Evolutionary conservation across 2,113 vertebrate genomes (phyloP).

Genomic region (Porphyrio hochstetteri): DNA sequence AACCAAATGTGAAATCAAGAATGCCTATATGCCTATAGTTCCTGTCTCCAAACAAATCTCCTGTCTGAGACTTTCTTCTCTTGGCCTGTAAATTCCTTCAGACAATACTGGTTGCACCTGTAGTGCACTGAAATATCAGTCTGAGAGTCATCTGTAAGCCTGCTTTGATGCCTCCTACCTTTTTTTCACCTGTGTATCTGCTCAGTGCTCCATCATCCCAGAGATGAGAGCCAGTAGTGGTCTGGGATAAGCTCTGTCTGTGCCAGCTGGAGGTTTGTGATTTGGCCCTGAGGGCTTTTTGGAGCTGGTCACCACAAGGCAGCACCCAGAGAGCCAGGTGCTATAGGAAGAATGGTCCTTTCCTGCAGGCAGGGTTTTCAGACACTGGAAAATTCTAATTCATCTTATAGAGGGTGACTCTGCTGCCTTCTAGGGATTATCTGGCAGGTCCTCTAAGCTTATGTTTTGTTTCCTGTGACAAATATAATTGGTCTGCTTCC

Average conservation of each 20-base stretch:
- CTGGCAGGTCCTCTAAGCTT: background rate
- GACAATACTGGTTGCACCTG: background rate
- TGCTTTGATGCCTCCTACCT: background rate
- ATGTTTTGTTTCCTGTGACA: background rate
- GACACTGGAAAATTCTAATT: background rate
- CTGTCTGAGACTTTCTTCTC: background rate
- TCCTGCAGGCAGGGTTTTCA: background rate
- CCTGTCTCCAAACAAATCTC: background rate
- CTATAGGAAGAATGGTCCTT: background rate
- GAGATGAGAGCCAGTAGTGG: background rate
- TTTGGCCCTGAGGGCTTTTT: background rate
- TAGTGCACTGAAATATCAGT: background rate
- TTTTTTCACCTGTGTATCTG: background rate
- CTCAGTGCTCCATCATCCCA: background rate
- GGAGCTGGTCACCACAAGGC: background rate
- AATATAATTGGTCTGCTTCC: background rate
- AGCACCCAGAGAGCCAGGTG: background rate
- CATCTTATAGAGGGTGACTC: no score
- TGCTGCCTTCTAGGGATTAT: background rate
- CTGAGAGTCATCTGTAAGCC: background rate
- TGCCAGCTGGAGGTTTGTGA: background rate
- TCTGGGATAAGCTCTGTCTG: background rate
- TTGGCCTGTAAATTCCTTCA: background rate
- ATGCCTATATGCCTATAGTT: background rate
- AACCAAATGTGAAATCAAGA: background rate